Evolutionary conservation across 2,888 invertebrate species (phyloP), one percentile per base, ranked within the genome.

Genomic region (Acrobasis consociella): DNA sequence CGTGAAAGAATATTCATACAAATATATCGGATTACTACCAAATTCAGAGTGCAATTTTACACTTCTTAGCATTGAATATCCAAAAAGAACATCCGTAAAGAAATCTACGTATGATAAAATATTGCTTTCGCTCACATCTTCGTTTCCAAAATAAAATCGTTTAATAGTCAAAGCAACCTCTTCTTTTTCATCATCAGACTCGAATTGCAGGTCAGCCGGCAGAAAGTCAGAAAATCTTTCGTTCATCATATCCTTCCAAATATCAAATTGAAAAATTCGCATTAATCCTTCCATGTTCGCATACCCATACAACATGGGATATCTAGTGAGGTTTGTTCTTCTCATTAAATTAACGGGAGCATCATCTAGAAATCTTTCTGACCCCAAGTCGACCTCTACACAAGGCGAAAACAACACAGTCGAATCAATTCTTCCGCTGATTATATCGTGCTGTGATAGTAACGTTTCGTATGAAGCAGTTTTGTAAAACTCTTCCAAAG

Each of bases 241-340:
- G 62, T 78, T 79, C 75, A 79, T 78, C 62, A 39, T 49, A 42
- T 63, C 49, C 62, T 74, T 75, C 72, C 74, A 77, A 2, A 38
- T 37, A 13, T 72, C 70, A 53, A 79, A 76, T 5, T 38, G 5
- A 5, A 8, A 37, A 11, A 75, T 53, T 13, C 72, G 65, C 2
- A 73, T 3, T 10, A 76, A 49, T 1, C 80, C 79, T 62, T 83
- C 82, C 76, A 77, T 75, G 1, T 77, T 67, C 13, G 77, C 52
- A 56, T 83, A 80, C 1, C 86, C 86, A 58, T 77, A 80, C 10
- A 86, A 63, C 38, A 82, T 65, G 0, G 86, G 86, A 1, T 79
- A 38, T 63, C 78, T 80, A 22, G 64, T 70, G 39, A 74, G 80
- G 10, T 72, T 64, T 0, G 75, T 72, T 5, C 67, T 70, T 64